Evolutionary conservation across 2,113 vertebrate genomes (phyloP).

Genomic region (Calidris pugnax): DNA sequence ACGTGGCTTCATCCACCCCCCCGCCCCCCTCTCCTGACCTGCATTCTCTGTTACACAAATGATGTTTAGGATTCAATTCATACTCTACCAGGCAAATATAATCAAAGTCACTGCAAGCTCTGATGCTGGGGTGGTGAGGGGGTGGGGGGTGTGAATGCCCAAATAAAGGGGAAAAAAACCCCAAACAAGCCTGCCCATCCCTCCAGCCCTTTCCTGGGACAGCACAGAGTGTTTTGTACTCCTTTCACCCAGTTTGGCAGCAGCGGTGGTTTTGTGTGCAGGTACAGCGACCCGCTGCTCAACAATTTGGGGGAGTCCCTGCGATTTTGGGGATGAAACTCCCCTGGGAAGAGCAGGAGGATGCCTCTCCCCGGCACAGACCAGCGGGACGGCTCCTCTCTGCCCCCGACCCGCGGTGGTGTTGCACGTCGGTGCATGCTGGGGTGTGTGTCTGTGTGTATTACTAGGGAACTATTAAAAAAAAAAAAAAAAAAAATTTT

Average conservation of each 20-base stretch:
- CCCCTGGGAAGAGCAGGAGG: not conserved
- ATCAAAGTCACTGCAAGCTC: not conserved
- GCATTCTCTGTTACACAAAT: not conserved
- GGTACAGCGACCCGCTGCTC: not conserved
- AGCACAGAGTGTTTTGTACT: not conserved
- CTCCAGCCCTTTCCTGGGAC: not conserved
- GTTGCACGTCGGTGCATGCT: not conserved
- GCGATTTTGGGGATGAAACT: not conserved
- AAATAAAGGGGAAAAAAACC: not conserved
- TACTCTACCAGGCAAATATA: not conserved
- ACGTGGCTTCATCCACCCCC: not conserved
- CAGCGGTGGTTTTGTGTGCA: not conserved
- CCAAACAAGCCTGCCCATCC: not conserved
- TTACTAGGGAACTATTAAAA: not conserved
- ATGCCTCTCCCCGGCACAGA: not conserved
- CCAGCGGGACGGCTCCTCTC: not conserved
- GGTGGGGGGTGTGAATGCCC: too few species aligned
- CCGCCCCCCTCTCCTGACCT: not conserved
- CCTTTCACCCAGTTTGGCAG: not conserved
- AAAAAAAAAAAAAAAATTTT: slow-evolving; percentile 7
- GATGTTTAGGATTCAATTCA: not conserved
- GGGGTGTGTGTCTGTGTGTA: not conserved
- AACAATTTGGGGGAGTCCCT: not conserved
- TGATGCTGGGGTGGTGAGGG: not conserved
- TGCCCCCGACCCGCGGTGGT: not conserved